Conservation (phyloP, 2,888 invertebrate species). For the Altica lythri region DNA sequence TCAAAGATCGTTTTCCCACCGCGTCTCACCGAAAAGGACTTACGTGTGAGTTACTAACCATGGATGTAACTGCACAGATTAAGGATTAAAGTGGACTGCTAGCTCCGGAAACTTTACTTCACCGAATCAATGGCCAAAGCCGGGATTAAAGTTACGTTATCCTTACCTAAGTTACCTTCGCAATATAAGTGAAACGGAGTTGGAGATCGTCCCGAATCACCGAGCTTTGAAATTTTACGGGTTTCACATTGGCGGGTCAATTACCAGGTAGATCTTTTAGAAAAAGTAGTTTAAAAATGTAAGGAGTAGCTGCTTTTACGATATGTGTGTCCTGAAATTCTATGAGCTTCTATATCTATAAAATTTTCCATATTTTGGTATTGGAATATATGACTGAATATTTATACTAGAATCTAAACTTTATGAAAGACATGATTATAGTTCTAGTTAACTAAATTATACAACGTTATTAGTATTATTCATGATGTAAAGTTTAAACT, state of each 20-base stretch:
- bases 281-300: no score
- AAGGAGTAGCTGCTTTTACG: no score
- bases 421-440: no score
- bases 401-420: no score
- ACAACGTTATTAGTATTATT: no score
- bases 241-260: constrained; percentile 12
- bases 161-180: constrained; percentile 48
- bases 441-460: no score
- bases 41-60: constrained; percentile 31
- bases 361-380: no score
- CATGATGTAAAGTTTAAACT: no score
- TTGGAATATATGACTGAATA: no score
- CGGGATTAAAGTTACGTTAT: constrained; percentile 47
- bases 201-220: constrained; percentile 45
- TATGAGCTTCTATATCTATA: no score
- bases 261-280: no score
- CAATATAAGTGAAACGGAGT: constrained; percentile 39
- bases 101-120: constrained; percentile 48
- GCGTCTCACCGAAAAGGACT: constrained; percentile 20
- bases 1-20: constrained; percentile 31
- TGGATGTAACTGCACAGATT: constrained; percentile 42
- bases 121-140: constrained; percentile 48
- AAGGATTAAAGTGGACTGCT: constrained; percentile 49
- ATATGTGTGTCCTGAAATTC: no score
- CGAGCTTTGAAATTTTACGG: constrained; percentile 20